Evolutionary conservation across 2,888 invertebrate genomes (phyloP).

Genomic region (Hypsopygia costalis): DNA sequence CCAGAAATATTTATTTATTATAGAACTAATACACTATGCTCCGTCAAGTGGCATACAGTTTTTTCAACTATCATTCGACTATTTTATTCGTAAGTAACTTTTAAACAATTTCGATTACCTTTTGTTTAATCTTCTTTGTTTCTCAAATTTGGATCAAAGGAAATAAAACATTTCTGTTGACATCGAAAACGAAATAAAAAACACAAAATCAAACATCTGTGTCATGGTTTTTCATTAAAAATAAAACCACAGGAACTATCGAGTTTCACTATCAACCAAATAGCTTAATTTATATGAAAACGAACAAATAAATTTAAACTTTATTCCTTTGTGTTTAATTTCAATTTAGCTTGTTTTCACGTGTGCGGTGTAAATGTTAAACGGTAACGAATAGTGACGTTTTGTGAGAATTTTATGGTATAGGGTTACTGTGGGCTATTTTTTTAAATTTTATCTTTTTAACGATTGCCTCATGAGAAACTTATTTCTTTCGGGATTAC

Average conservation of each 20-base stretch:
- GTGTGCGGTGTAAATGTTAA: slow-evolving; percentile 22
- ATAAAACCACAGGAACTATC: slow-evolving; percentile 49
- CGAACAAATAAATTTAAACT: slow-evolving; percentile 20
- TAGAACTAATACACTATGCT: too few relatives aligned
- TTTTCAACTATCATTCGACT: too few relatives aligned
- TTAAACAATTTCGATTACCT: too few relatives aligned
- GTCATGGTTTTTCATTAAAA: slow-evolving; percentile 31
- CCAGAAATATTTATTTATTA: too few relatives aligned
- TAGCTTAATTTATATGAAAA: slow-evolving; percentile 40
- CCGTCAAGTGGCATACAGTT: too few relatives aligned
- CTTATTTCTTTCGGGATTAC: slow-evolving; percentile 14
- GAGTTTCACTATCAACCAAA: slow-evolving; percentile 47
- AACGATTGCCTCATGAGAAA: slow-evolving; percentile 9
- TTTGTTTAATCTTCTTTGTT: too few relatives aligned
- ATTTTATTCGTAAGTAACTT: too few relatives aligned
- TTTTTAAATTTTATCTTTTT: slow-evolving; percentile 29
- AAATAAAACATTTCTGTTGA: too few relatives aligned
- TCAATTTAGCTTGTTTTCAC: slow-evolving; percentile 1
- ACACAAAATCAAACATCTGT: slow-evolving; percentile 34
- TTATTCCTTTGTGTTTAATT: slow-evolving; percentile 15
- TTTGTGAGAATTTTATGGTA: slow-evolving; percentile 38
- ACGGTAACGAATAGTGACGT: slow-evolving; percentile 39
- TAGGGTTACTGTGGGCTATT: slow-evolving; percentile 33
- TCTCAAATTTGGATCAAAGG: too few relatives aligned
- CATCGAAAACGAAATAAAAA: too few relatives aligned